These are phyloP conservation scores for Corythaixoides concolor DNA, from an alignment of 2,113 vertebrate species.

Conservation along the genomic window DNA sequence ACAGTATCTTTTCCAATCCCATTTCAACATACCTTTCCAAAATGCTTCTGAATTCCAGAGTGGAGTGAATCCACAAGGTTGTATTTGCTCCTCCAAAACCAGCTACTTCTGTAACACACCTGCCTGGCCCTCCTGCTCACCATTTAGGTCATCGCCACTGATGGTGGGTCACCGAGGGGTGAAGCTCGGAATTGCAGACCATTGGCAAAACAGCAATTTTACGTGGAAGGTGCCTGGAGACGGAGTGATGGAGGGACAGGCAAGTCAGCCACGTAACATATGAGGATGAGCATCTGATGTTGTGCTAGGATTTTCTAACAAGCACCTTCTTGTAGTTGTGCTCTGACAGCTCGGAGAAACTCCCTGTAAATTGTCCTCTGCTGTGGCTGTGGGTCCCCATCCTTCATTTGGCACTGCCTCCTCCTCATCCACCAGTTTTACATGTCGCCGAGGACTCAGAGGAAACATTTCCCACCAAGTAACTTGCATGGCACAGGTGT, in stretches of 20 bases:
- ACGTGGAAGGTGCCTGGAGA: not conserved
- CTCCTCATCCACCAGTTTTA: not conserved
- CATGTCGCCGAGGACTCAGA: not conserved
- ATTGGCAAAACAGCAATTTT: not conserved
- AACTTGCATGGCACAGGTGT: not conserved
- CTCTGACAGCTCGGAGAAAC: not conserved
- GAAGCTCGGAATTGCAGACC: not conserved
- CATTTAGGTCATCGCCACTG: not conserved
- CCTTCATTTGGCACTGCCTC: not conserved
- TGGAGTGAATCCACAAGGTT: not conserved
- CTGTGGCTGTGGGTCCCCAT: not conserved
- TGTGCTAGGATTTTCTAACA: not conserved
- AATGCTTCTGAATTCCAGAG: not conserved
- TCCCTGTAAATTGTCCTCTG: not conserved
- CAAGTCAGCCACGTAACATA: not conserved
- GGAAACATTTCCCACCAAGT: not conserved
- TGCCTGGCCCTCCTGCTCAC: not conserved
- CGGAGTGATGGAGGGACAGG: not conserved
- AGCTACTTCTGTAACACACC: not conserved
- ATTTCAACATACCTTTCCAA: not conserved
- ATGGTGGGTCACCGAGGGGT: accelerated
- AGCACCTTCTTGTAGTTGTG: not conserved
- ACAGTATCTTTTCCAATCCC: not conserved
- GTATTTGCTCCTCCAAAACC: not conserved
- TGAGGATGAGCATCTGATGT: accelerated